phyloP scores from a whole-genome alignment of 2,113 vertebrate species.

The Leptobrachium leishanense region DNA sequence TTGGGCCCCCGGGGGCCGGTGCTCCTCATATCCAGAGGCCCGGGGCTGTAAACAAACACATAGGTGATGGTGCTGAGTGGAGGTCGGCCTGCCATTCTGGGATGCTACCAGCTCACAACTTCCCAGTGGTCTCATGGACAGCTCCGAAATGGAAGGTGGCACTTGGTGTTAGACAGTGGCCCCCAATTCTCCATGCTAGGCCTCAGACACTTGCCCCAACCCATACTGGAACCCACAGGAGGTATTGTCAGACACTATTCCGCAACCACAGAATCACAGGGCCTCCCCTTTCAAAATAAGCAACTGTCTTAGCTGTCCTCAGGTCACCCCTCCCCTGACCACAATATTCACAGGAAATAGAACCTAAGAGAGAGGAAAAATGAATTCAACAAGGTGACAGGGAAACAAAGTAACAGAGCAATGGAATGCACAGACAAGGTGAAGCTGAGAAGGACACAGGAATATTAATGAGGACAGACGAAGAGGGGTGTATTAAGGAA shows the following conservation, averaged over 20 bases:
- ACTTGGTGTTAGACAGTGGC: constrained; percentile 50
- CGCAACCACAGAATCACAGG: background rate
- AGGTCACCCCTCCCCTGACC: constrained; percentile 13
- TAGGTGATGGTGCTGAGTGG: constrained; percentile 91
- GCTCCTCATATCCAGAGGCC: constrained; percentile 70
- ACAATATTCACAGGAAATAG: constrained; percentile 7
- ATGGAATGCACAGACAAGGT: constrained; percentile 10
- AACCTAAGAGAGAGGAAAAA: background rate
- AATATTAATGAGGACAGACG: background rate
- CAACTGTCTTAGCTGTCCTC: constrained; percentile 20
- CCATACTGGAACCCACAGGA: constrained; percentile 34
- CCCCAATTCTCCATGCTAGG: constrained; percentile 55
- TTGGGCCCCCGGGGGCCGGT: constrained; percentile 83
- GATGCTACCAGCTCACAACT: constrained; percentile 35
- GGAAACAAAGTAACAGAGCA: background rate
- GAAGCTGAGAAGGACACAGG: background rate
- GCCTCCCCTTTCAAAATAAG: background rate
- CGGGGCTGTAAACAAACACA: constrained; percentile 96
- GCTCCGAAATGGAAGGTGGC: constrained; percentile 53
- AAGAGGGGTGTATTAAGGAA: background rate
- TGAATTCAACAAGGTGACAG: constrained; percentile 11
- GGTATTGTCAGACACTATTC: background rate
- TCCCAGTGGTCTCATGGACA: constrained; percentile 31
- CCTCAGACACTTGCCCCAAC: constrained; percentile 52
- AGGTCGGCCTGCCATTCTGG: constrained; percentile 58